Evolutionary conservation across 2,888 invertebrate species (phyloP).

Genomic region (Tenthredo notha): DNA sequence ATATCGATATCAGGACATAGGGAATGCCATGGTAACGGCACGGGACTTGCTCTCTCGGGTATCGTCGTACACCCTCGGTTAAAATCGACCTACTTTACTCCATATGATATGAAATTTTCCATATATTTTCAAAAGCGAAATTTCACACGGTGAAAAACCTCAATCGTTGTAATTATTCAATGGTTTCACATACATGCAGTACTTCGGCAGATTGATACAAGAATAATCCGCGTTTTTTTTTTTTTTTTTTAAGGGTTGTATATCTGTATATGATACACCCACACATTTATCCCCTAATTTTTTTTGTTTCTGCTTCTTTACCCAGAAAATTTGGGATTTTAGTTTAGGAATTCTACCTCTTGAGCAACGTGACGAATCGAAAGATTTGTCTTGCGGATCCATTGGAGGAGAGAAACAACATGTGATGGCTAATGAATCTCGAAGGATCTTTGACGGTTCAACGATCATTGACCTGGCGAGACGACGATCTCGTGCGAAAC

Average conservation of each 20-base stretch:
- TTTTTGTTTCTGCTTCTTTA: no score
- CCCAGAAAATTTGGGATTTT: neutral
- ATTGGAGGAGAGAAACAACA: constrained; percentile 15
- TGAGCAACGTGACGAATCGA: neutral
- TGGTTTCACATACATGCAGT: no score
- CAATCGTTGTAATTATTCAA: neutral
- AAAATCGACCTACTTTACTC: constrained; percentile 15
- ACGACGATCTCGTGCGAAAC: neutral
- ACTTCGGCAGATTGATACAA: neutral
- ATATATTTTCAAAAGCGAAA: neutral
- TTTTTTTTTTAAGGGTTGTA: no score
- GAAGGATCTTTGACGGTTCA: constrained; percentile 40
- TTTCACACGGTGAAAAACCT: neutral
- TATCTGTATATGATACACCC: no score
- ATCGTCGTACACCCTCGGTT: constrained; percentile 31
- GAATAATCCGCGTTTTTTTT: neutral
- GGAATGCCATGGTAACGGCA: constrained; percentile 55
- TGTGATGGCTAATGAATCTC: constrained; percentile 29
- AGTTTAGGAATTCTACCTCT: no score
- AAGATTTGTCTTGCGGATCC: constrained; percentile 18
- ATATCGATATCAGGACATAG: constrained; percentile 47
- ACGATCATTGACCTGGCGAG: constrained; percentile 16
- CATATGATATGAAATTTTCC: neutral
- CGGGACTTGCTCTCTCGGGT: constrained; percentile 28
- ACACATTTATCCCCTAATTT: no score